Base-by-base conservation (phyloP, 2,888 invertebrate species). In the Thymelicus lineola region DNA sequence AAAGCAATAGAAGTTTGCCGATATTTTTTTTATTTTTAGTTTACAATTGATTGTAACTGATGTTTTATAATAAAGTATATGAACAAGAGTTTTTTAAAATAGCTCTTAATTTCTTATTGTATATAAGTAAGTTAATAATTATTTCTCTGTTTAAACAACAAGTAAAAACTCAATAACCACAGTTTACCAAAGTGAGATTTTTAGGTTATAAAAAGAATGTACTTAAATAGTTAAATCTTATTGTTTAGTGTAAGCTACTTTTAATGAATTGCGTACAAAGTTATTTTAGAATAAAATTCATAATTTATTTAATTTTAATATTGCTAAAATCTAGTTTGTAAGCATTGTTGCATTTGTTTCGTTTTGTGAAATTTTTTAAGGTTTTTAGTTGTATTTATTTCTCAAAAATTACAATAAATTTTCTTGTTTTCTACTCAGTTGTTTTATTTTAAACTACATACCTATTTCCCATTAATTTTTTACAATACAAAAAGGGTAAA, bases 161-260 rank as follows among this genome's bases (percentile, higher is more conserved):
- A 63, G 46, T 78, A 72, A 76, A 79, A 89, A 87, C 88, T 84
- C 85, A 89, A 88, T 90, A 91, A 94, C 94, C 94, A 94, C 94
- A 94, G 94, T 94, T 93, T 94, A 94, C 94, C 94, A 94, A 94
- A 94, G 94, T 94, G 94, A 94, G 94, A 94, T 94, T 94, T 94
- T 93, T 94, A 93, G 90, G 80, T 72, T 82, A 86, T 79, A 72
- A 71, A 80, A 79, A 73, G 76, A 77, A 72, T 90, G 89, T 89
- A n/a, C n/a, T n/a, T n/a, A 89, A 77, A 88, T 87, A 88, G 76
- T 79, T 77, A 77, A 76, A 73, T 73, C 60, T 59, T 77, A 75
- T 66, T 69, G 76, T 79, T 77, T 73, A 70, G 60, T 71, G 50
- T 71, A 67, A 71, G 72, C 74, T 76, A 66, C 67, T 74, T 65